Base-by-base conservation (phyloP, 2,797 vertebrate species). In the Sebastiscus tertius region DNA sequence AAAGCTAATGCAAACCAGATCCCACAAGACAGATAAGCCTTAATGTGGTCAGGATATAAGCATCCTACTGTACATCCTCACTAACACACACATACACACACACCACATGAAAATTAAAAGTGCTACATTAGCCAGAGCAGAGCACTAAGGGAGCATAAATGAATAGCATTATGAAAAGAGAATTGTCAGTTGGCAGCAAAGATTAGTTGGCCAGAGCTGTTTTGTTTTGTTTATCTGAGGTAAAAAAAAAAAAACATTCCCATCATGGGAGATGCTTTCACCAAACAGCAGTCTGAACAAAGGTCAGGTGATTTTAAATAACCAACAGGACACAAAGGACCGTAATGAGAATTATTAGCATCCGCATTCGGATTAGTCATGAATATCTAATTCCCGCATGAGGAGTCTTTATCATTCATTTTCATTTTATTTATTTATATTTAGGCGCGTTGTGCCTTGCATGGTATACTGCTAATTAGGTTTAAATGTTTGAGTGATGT, bases 1-100 rank as follows among this genome's bases (percentile, higher is more conserved):
- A 8, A 61, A 27, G 74, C 80, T 93, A 92, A 94, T 92, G 82
- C 87, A 91, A 93, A 92, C 88, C 93, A 93, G 92, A 92, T 63
- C 80, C 81, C 88, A 80, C 52, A 90, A 88, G 79, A 90, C 70
- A 90, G 92, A 90, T 81, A 80, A 84, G 80, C 58, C 78, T 61
- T 91, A 91, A 94, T 90, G 76, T 11, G 49, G 83, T 93, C 92
- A 90, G 80, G 61, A 75, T 59, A 72, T 73, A 56, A 78, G 80
- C 84, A 87, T 72, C 79, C 83, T 72, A 31, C 49, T 10, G 49
- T n/a, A 52, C 90, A 74, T 83, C 83, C 77, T 81, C 76, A 24
- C 64, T 3, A 68, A 83, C 77, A 68, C 49, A 82, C 29, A 61
- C 49, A 59, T 33, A 79, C 70, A 49, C 80, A 63, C 49, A 34